Evolutionary conservation across 2,888 invertebrate genomes (phyloP).

Genomic region (Phyllotreta cruciferae): DNA sequence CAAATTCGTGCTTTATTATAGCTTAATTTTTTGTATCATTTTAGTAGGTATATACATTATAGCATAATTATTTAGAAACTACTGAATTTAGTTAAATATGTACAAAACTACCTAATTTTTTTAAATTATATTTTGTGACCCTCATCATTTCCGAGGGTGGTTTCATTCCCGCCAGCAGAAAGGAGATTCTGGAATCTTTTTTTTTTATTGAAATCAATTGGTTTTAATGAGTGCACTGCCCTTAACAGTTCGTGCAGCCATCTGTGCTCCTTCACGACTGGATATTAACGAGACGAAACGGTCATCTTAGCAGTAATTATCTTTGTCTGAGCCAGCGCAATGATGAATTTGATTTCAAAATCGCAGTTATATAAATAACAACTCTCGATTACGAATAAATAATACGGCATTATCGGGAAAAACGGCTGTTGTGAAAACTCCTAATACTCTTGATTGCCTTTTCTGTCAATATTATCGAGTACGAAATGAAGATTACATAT

Average conservation of each 20-base stretch:
- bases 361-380: not conserved
- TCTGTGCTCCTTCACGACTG: not conserved
- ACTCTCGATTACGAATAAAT: constrained; percentile 8
- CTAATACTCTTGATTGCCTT: not conserved
- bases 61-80: no score
- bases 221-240: constrained; percentile 7
- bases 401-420: constrained; percentile 10
- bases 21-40: no score
- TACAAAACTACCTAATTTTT: no score
- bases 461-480: constrained; percentile 3
- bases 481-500: constrained; percentile 9
- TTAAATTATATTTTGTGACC: no score
- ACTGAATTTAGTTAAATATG: no score
- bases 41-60: no score
- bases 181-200: no score
- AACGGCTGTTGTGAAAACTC: not conserved
- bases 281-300: not conserved
- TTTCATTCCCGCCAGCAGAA: not conserved
- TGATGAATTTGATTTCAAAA: constrained; percentile 12
- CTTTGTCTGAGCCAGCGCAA: not conserved
- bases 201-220: constrained; percentile 7
- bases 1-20: no score
- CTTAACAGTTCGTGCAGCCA: not conserved
- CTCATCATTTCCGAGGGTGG: no score
- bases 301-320: not conserved